These are phyloP conservation scores for Drosophila guanche DNA, from an alignment of 1,140 invertebrate species.

Conservation along the genomic window DNA sequence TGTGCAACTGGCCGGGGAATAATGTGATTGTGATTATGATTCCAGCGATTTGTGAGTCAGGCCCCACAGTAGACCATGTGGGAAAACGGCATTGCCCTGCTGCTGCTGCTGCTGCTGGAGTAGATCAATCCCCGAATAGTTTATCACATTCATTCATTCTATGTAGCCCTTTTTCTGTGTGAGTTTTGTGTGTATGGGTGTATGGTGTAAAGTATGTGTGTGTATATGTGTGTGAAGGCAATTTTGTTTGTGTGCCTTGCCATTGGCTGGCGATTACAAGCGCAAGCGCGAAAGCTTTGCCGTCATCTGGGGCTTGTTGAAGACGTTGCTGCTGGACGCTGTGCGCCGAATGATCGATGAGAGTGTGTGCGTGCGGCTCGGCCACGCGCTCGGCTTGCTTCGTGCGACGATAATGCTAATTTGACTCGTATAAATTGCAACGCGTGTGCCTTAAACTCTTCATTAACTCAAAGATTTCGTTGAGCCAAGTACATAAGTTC, in stretches of 20 bases:
- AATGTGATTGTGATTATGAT: background rate
- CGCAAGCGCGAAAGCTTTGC: constrained; percentile 14
- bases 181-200: background rate
- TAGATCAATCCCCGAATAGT: too few species aligned
- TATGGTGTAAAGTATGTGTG: background rate
- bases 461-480: constrained; percentile 53
- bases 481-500: constrained; percentile 35
- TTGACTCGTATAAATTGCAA: constrained; percentile 29
- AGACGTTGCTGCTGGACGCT: too few species aligned
- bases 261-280: too few species aligned
- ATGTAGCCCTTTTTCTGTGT: too few species aligned
- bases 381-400: too few species aligned
- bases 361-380: too few species aligned
- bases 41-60: constrained; percentile 8
- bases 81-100: constrained; percentile 6
- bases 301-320: background rate
- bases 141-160: too few species aligned
- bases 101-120: constrained; percentile 2
- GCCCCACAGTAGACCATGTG: background rate
- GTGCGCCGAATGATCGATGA: too few species aligned
- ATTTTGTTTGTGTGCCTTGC: constrained; percentile 3
- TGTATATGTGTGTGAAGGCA: constrained; percentile 2
- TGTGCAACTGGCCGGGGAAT: background rate
- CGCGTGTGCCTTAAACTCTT: constrained; percentile 31
- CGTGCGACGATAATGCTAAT: too few species aligned